These are phyloP conservation scores for Antitype chi DNA, from an alignment of 2,888 invertebrate genomes.

Conservation along the genomic window DNA sequence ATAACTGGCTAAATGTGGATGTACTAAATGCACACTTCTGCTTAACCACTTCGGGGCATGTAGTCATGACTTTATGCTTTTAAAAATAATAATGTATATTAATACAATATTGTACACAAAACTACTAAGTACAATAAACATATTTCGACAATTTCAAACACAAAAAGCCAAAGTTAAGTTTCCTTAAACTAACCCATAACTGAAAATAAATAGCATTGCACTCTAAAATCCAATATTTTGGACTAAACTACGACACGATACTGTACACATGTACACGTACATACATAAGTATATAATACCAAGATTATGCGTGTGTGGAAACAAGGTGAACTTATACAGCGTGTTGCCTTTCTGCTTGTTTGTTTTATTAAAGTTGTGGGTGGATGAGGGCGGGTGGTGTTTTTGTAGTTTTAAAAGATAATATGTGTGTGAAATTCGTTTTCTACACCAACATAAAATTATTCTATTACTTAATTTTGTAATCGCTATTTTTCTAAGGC, in stretches of 20 bases:
- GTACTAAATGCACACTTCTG: too few relatives aligned
- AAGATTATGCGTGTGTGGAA: constrained; percentile 70
- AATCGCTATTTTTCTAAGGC: too few relatives aligned
- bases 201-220: constrained; percentile 14
- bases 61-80: too few relatives aligned
- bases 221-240: constrained; percentile 49
- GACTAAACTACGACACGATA: constrained; percentile 50
- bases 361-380: constrained; percentile 18
- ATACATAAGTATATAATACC: constrained; percentile 50
- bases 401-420: neutral
- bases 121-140: neutral
- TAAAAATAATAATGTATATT: neutral
- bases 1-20: too few relatives aligned
- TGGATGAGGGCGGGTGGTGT: too few relatives aligned
- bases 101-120: too few relatives aligned
- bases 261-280: constrained; percentile 39
- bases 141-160: neutral
- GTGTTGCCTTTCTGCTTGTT: constrained; percentile 52
- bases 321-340: constrained; percentile 83
- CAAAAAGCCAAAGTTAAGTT: neutral
- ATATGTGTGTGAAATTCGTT: too few relatives aligned
- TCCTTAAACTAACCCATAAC: neutral
- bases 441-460: too few relatives aligned
- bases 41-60: too few relatives aligned
- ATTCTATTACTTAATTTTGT: too few relatives aligned